Evolutionary conservation across 2,113 vertebrate genomes (phyloP).

Genomic region (Oncorhynchus tshawytscha): DNA sequence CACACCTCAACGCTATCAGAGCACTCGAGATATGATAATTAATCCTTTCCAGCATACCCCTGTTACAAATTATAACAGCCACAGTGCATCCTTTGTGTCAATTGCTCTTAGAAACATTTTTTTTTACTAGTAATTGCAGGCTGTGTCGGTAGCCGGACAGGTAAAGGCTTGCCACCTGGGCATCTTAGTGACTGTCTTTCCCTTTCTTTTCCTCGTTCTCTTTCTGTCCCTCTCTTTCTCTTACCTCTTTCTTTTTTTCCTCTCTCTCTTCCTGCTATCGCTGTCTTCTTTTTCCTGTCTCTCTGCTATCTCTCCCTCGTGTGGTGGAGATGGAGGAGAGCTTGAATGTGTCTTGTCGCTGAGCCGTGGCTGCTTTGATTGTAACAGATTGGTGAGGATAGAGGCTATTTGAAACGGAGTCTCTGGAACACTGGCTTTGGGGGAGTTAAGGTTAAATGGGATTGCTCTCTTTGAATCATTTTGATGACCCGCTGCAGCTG

Average conservation of each 20-base stretch:
- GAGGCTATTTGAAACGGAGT: constrained; percentile 54
- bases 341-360: constrained; percentile 38
- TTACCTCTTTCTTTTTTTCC: no score
- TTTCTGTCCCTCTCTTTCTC: no score
- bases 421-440: constrained; percentile 67
- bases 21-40: constrained; percentile 61
- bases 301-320: background rate
- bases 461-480: constrained; percentile 74
- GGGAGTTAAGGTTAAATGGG: constrained; percentile 72
- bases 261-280: no score
- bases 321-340: constrained; percentile 33
- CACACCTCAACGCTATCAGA: constrained; percentile 48
- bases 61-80: constrained; percentile 57
- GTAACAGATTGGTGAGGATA: constrained; percentile 52
- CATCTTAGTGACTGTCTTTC: background rate
- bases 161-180: constrained; percentile 16
- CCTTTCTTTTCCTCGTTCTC: no score
- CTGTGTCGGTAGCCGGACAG: constrained; percentile 4
- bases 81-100: constrained; percentile 45
- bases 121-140: constrained; percentile 50
- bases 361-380: constrained; percentile 50
- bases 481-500: constrained; percentile 70
- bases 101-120: constrained; percentile 38
- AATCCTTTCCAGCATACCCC: constrained; percentile 54
- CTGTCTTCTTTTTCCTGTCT: no score